These are phyloP conservation scores for Psittacula cyanocephala DNA, from an alignment of 2,113 vertebrate genomes.

Conservation along the genomic window DNA sequence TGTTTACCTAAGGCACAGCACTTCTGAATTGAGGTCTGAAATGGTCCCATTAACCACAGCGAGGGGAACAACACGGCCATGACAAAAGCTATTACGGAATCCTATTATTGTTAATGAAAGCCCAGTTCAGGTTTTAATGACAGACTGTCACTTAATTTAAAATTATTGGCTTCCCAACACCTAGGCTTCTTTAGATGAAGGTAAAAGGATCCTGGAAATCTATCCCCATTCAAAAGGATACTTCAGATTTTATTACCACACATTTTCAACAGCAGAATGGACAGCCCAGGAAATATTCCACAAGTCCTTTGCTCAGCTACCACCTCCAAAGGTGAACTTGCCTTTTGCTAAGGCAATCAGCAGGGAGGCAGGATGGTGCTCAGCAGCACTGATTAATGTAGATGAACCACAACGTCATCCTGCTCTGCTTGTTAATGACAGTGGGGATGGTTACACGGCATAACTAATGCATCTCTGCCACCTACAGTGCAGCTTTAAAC, in stretches of 20 bases:
- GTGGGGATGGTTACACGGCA: neutral
- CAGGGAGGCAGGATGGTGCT: neutral
- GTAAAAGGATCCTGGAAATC: neutral
- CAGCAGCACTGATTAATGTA: neutral
- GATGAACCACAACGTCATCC: neutral
- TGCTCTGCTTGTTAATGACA: neutral
- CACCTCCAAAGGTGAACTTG: neutral
- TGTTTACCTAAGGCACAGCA: neutral
- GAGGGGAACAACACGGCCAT: slow-evolving; percentile 40
- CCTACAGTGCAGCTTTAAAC: slow-evolving; percentile 20
- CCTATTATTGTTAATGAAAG: slow-evolving; percentile 48
- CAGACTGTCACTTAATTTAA: slow-evolving; percentile 5
- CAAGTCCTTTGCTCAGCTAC: neutral
- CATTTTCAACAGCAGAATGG: neutral
- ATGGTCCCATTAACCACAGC: slow-evolving; percentile 38
- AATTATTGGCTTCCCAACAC: neutral
- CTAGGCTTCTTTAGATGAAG: neutral
- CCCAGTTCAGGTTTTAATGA: slow-evolving; percentile 66
- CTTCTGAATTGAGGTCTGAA: neutral
- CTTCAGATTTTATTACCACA: neutral
- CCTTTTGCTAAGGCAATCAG: neutral
- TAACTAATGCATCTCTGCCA: slow-evolving; percentile 42
- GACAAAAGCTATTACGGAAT: slow-evolving; percentile 41
- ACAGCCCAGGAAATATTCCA: neutral
- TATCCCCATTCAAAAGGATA: neutral